Conservation (phyloP, 2,113 vertebrate species). For the Clarias magur region DNA sequence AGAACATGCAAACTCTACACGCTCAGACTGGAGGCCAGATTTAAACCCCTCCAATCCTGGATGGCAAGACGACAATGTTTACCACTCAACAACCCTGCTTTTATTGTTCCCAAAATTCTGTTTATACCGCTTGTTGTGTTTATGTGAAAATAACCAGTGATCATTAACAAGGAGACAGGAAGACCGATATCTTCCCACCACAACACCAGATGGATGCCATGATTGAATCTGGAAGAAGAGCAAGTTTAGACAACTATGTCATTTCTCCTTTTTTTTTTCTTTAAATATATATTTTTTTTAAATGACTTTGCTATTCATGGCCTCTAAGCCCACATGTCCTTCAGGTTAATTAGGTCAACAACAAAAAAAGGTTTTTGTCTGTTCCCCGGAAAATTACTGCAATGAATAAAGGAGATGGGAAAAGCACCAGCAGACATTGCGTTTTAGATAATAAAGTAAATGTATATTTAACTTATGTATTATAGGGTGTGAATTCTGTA, state of each 20-base stretch:
- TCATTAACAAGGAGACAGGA: not conserved
- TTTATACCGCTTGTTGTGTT: not conserved
- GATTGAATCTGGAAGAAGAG: not conserved
- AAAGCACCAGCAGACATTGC: not conserved
- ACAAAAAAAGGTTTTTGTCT: not conserved
- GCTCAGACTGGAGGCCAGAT: too few species aligned
- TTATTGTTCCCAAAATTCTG: too few species aligned
- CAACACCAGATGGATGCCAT: not conserved
- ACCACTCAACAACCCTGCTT: too few species aligned
- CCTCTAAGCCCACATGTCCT: not conserved
- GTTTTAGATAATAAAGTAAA: too few species aligned
- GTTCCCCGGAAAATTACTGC: not conserved
- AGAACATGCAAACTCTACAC: too few species aligned
- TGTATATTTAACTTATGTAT: too few species aligned
- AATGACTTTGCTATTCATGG: not conserved
- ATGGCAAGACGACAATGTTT: too few species aligned
- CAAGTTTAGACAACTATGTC: not conserved
- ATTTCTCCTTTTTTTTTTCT: not conserved
- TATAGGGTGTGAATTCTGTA: too few species aligned
- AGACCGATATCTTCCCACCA: not conserved
- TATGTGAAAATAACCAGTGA: not conserved
- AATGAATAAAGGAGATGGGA: not conserved
- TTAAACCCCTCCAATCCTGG: too few species aligned
- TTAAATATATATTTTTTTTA: not conserved
- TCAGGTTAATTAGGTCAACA: conserved; percentile 4